Conservation (phyloP, 2,888 invertebrate species). For the Drosophila siamana region DNA sequence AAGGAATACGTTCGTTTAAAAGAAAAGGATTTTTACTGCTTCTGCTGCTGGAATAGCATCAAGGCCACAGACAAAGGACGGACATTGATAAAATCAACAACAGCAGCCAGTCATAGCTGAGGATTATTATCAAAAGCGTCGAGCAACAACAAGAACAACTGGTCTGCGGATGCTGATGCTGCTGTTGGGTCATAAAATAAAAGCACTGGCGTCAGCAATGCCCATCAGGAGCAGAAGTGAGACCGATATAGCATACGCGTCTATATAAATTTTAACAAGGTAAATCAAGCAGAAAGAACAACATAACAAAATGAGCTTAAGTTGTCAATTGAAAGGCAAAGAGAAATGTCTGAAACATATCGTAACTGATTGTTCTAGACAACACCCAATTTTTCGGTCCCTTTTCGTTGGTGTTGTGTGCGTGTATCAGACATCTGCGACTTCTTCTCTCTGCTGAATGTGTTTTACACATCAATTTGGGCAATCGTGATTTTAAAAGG, state of each 20-base stretch:
- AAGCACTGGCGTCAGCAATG: constrained; percentile 46
- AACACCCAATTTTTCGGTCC: constrained; percentile 6
- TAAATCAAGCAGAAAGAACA: constrained; percentile 61
- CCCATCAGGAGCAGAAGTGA: constrained; percentile 29
- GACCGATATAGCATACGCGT: constrained; percentile 14
- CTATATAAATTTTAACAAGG: constrained; percentile 50
- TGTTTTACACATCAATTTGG: neutral
- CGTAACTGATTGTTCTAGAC: neutral
- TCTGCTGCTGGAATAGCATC: neutral
- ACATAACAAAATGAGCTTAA: constrained; percentile 45
- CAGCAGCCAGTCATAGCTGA: constrained; percentile 20
- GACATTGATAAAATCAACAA: constrained; percentile 41
- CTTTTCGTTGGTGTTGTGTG: neutral
- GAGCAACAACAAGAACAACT: constrained; percentile 28
- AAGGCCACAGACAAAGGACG: constrained; percentile 10
- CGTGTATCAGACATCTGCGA: neutral
- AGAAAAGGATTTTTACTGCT: constrained; percentile 48
- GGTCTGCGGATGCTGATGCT: constrained; percentile 10
- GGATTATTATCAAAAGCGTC: constrained; percentile 59
- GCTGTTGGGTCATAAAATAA: constrained; percentile 36
- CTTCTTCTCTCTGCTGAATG: neutral
- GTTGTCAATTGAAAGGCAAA: constrained; percentile 45
- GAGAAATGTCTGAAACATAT: constrained; percentile 29
- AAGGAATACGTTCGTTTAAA: constrained; percentile 40
- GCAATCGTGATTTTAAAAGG: neutral